Conservation (phyloP, 2,113 vertebrate species). For the Pelecanus crispus region DNA sequence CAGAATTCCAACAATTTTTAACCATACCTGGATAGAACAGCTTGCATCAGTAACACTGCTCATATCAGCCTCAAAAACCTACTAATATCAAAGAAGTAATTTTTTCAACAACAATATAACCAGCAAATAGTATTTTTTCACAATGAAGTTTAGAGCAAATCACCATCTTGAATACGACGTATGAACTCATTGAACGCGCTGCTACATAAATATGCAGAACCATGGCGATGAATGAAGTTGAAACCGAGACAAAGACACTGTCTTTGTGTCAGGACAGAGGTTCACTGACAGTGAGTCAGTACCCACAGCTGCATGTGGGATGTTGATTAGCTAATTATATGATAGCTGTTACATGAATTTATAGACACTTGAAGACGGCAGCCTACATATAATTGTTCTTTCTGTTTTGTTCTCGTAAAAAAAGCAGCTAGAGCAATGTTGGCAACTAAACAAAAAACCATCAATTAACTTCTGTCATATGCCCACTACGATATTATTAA, state of each 20-base stretch:
- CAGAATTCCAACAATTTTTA: not conserved
- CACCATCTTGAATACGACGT: not conserved
- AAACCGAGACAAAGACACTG: not conserved
- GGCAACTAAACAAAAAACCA: not conserved
- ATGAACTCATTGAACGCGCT: not conserved
- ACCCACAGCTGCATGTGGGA: conserved; percentile 36
- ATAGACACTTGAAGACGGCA: not conserved
- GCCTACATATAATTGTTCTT: not conserved
- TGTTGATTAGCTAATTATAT: conserved; percentile 18
- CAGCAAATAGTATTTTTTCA: not conserved
- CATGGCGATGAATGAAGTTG: not conserved
- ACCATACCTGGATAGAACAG: not conserved
- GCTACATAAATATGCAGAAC: not conserved
- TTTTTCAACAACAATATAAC: not conserved
- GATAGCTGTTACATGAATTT: not conserved
- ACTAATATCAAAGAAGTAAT: not conserved
- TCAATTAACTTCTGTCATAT: not conserved
- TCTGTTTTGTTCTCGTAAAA: not conserved
- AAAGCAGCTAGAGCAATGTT: not conserved
- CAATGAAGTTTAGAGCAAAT: not conserved
- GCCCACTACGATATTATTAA: not conserved
- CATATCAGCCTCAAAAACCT: not conserved
- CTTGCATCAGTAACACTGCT: not conserved
- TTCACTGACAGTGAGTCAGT: conserved; percentile 9
- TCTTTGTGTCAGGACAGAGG: conserved; percentile 33